These are phyloP conservation scores for Gastrophryne carolinensis DNA, from an alignment of 2,797 vertebrate species.

Conservation along the genomic window DNA sequence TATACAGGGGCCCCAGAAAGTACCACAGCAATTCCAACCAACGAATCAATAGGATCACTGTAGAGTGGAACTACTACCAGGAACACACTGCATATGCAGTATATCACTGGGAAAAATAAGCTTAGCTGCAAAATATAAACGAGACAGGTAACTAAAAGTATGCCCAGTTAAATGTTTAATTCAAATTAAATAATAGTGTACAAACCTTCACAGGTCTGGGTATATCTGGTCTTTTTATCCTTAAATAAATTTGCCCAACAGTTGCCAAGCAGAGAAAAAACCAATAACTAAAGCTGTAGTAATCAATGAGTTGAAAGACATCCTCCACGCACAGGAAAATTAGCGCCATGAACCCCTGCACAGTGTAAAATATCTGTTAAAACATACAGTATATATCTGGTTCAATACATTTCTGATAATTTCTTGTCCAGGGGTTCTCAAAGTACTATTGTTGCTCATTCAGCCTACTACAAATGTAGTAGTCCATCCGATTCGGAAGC, in stretches of 20 bases:
- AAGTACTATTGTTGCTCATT: no score
- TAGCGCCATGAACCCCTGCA: conserved; percentile 75
- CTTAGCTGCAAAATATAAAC: conserved; percentile 67
- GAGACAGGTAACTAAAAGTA: neutral
- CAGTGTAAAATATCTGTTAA: neutral
- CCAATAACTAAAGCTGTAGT: conserved; percentile 85
- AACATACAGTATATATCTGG: no score
- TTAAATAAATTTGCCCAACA: conserved; percentile 77
- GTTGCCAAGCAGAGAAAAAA: conserved; percentile 80
- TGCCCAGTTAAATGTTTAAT: neutral
- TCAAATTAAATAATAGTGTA: neutral
- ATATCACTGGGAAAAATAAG: conserved; percentile 78
- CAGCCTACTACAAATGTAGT: no score
- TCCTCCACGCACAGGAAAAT: conserved; percentile 74
- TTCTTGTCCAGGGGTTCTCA: no score
- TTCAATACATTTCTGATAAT: no score
- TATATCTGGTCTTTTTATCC: conserved; percentile 71
- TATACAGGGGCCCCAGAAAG: conserved; percentile 77
- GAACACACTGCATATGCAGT: conserved; percentile 76
- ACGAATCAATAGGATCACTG: conserved; percentile 78
- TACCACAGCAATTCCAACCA: conserved; percentile 77
- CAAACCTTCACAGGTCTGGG: conserved; percentile 73
- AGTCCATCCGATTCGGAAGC: no score
- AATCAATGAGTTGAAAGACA: conserved; percentile 80
- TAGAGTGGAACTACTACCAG: conserved; percentile 80